phyloP scores from a whole-genome alignment of 2,113 vertebrate genomes.

The Peromyscus leucopus region DNA sequence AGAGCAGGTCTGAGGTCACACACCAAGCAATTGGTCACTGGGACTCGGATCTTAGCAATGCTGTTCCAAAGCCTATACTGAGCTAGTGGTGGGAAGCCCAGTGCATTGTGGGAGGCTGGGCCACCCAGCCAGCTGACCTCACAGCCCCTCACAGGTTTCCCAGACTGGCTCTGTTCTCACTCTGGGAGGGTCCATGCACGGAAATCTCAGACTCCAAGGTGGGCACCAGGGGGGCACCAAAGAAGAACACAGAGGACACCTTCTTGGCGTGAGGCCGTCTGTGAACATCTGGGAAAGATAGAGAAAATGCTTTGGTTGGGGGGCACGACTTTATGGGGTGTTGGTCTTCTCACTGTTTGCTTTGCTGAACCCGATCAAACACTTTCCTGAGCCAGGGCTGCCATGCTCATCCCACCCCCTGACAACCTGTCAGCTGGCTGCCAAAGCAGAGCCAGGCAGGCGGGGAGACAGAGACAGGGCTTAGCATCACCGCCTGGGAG shows the following conservation, averaged over 20 bases:
- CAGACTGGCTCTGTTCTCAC: neutral
- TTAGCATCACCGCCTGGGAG: neutral
- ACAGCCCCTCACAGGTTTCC: neutral
- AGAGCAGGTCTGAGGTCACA: neutral
- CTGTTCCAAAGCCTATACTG: neutral
- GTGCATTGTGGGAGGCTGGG: neutral
- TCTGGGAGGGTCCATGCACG: neutral
- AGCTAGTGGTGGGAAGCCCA: neutral
- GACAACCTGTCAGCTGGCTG: constrained; percentile 27
- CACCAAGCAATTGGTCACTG: neutral
- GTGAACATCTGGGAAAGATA: constrained; percentile 70
- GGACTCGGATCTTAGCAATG: neutral
- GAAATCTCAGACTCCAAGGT: constrained; percentile 1
- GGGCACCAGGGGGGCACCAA: neutral
- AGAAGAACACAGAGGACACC: constrained; percentile 61
- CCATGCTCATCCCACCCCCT: neutral
- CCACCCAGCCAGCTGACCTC: neutral
- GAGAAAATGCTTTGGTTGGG: neutral
- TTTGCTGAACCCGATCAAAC: constrained; percentile 55
- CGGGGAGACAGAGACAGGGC: neutral
- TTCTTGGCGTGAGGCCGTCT: constrained; percentile 73
- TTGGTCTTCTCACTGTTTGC: constrained; percentile 47
- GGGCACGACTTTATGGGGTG: constrained; percentile 49
- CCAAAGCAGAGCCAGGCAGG: neutral
- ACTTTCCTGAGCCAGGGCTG: constrained; percentile 36